Evolutionary conservation across 2,888 invertebrate species (phyloP), one percentile per base, ranked within the genome.

Genomic region (Drosophila rubida): DNA sequence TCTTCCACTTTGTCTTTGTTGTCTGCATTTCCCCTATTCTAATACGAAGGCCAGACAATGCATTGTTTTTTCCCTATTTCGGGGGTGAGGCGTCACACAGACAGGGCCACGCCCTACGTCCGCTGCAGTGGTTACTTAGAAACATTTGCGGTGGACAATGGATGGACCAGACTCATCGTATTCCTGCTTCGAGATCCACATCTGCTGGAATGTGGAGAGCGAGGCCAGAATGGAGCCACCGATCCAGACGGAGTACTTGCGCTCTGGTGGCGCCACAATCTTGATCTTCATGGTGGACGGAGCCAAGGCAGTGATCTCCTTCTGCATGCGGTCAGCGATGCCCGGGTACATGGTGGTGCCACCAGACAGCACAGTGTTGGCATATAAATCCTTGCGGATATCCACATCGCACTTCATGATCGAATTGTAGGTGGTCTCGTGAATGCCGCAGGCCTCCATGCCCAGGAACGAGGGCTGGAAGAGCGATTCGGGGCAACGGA

Each of bases 351-450:
- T 97, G 89, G 97, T 97, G 93, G 97, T 97, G 92, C 97, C 97
- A 71, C 97, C 97, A 73, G 98, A 98, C 84, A 98, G 93, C 62
- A 98, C 98, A 82, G 97, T 97, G 94, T 97, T 97, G 94, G 97
- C 97, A 93, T 98, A 98, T 93, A 98, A 93, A 93, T 98, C 97
- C 94, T 97, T 97, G 94, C 97, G 96, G 94, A 98, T 98, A 92
- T 97, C 97, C 66, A 98, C 97, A 93, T 98, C 98, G 93, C 98
- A 98, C 94, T 97, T 98, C 98, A 98, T 97, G 95, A 98, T 98
- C 53, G 97, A 97, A 93, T 97, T 97, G 95, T 97, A 98, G 16
- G 96, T 96, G 83, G 96, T 96, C 92, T 97, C 96, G 91, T 97
- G 97, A 92, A 97, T 96, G 78, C 97, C 96, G 87, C 95, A 95